Evolutionary conservation across 2,888 invertebrate species (phyloP), one percentile per base, ranked within the genome.

Genomic region (Lycia hirtaria): DNA sequence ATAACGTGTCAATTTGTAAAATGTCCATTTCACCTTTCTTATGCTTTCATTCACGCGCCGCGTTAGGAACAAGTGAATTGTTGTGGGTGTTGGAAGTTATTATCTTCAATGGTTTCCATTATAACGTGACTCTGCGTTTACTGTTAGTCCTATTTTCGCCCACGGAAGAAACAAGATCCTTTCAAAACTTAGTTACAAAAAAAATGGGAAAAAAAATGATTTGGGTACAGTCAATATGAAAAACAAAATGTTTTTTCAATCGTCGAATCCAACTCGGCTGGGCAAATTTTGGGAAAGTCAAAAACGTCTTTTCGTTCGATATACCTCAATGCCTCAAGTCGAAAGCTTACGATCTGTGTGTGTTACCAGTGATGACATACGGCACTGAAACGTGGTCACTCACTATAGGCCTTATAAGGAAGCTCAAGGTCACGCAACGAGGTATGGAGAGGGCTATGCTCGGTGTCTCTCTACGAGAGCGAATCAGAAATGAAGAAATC

Each of bases 121-220:
- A 37, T 38, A 10, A 40, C 9, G 9, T 41, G 41, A 41, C 26
- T 41, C 26, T 6, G 3, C 26, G 9, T 26, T 26, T 41, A 41
- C 41, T 41, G 41, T 28, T 41, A 41, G n/a, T 28, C 41, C 41
- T 28, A 41, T 26, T 41, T 41, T 12, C 38, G 9, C 38, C 22
- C 41, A 41, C 41, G 26, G 10, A 1, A 22, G 1, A 17, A 17
- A 41, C 17, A 41, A 41, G 41, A 41, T 26, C 41, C 15, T 5
- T 26, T 41, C 41, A 20, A 41, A 26, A 28, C 41, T 17, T 41
- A 41, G 15, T 17, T 41, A 26, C 2, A 10, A 24, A 20, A 37
- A 35, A 40, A 22, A n/a, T n/a, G n/a, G n/a, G n/a, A n/a, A 40
- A 40, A 6, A 22, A 22, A 7, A 12, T n/a, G 12, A n/a, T n/a